Evolutionary conservation across 2,888 invertebrate species (phyloP), one percentile per base, ranked within the genome.

Genomic region (Elmis aenea): DNA sequence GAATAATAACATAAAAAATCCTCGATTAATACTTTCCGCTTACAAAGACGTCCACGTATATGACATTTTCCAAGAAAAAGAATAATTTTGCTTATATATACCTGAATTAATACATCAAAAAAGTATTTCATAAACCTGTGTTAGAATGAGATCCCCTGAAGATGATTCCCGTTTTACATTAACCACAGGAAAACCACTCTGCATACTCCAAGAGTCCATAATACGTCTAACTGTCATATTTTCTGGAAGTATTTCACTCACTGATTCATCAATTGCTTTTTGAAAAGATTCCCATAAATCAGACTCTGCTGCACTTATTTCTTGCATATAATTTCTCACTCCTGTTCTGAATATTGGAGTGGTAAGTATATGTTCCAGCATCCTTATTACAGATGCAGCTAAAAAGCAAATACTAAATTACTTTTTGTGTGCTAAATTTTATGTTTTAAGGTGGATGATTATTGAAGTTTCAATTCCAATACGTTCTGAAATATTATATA

Each of bases 381-480:
- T 45, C 13, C 41, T 24, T 12, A 41, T 85, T 46, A 75, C 76
- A 53, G 85, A 85, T 0, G 78, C 73, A 40, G 85, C 75, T 2
- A 69, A 72, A 16, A 20, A 18, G 5, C 18, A 18, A 18, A 18
- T 18, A n/a, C n/a, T n/a, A n/a, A 26, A 26, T 13, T 26, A 13
- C 14, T 9, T 14, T 21, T 21, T 30, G n/a, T n/a, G n/a, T n/a
- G n/a, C n/a, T n/a, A n/a, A n/a, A n/a, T n/a, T n/a, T n/a, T n/a
- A n/a, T n/a, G n/a, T n/a, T n/a, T n/a, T n/a, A n/a, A n/a, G n/a
- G n/a, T n/a, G n/a, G n/a, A n/a, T n/a, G n/a, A n/a, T n/a, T n/a
- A n/a, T n/a, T n/a, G n/a, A n/a, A n/a, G n/a, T n/a, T n/a, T n/a
- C n/a, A n/a, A n/a, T n/a, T n/a, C n/a, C n/a, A n/a, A n/a, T n/a